Conservation (phyloP, 2,888 invertebrate species). For the Metallyticus violacea region DNA sequence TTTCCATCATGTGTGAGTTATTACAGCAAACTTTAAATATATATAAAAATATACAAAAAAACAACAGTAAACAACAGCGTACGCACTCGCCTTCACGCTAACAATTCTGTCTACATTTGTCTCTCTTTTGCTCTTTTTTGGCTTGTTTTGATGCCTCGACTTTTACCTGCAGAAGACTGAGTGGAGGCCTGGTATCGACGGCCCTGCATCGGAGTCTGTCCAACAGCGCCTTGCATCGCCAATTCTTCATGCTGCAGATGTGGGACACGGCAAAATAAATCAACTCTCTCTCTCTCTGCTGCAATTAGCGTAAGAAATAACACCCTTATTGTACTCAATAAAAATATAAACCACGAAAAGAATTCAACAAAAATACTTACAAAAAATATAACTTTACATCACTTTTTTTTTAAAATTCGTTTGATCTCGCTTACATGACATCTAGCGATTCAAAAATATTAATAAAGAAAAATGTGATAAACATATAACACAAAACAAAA, state of each 20-base stretch:
- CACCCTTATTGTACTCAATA: slow-evolving; percentile 13
- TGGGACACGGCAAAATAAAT: slow-evolving; percentile 7
- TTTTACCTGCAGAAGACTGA: background rate
- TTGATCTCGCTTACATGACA: background rate
- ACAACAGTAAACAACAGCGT: background rate
- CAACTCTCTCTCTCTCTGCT: slow-evolving; percentile 15
- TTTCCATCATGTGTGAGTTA: background rate
- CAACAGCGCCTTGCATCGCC: background rate
- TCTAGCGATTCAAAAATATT: background rate
- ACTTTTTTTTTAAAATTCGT: background rate
- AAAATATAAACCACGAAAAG: background rate
- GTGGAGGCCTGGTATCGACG: background rate
- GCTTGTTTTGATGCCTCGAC: background rate
- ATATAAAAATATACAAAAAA: background rate
- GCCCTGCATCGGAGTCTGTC: background rate
- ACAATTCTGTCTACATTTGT: background rate
- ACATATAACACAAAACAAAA: slow-evolving; percentile 15
- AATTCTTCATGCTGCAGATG: background rate
- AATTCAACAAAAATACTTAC: background rate
- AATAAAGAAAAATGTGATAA: background rate
- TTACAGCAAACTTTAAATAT: too few species aligned
- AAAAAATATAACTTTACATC: background rate
- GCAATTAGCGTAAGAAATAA: slow-evolving; percentile 18
- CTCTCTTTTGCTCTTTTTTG: background rate
- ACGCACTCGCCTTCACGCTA: background rate